phyloP scores from a whole-genome alignment of 1,140 invertebrate species.

The Lethrus apterus region DNA sequence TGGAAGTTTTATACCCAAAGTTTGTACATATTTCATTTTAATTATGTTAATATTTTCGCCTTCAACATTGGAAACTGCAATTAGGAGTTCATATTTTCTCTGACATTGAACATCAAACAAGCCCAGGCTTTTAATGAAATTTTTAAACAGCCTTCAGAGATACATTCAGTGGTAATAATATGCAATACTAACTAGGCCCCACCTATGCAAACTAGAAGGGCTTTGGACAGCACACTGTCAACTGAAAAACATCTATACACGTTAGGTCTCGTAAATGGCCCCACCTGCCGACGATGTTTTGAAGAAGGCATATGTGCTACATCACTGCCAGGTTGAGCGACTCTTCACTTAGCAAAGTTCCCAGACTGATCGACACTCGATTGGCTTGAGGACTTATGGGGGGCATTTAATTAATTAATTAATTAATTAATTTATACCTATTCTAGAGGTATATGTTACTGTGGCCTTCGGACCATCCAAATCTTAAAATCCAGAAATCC shows the following conservation, averaged over 20 bases:
- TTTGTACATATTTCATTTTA: conserved; percentile 8
- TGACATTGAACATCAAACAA: conserved; percentile 9
- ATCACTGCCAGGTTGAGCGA: conserved; percentile 6
- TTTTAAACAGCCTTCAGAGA: conserved; percentile 1
- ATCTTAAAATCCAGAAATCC: too few relatives aligned
- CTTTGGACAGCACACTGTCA: background rate
- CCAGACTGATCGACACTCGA: too few relatives aligned
- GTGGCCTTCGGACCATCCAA: background rate
- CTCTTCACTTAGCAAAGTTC: too few relatives aligned
- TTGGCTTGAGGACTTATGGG: too few relatives aligned
- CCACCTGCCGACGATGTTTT: background rate
- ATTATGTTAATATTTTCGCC: conserved; percentile 6
- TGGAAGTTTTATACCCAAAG: conserved; percentile 13
- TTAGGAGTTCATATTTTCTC: conserved; percentile 1
- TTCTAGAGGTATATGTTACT: conserved; percentile 3
- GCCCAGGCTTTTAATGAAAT: too few relatives aligned
- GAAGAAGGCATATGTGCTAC: background rate
- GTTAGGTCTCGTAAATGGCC: conserved; percentile 1
- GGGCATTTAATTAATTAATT: conserved; percentile 22
- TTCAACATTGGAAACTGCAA: background rate
- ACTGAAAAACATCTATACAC: conserved; percentile 8
- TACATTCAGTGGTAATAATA: background rate
- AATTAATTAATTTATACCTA: conserved; percentile 22
- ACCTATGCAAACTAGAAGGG: conserved; percentile 1
- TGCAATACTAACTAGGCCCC: background rate